Percentiles rank a stretch among this genome's conserved stretches.
These are phyloP conservation scores for Pararge aegeria DNA, from an alignment of 1,140 invertebrate genomes.

Conservation along the genomic window DNA sequence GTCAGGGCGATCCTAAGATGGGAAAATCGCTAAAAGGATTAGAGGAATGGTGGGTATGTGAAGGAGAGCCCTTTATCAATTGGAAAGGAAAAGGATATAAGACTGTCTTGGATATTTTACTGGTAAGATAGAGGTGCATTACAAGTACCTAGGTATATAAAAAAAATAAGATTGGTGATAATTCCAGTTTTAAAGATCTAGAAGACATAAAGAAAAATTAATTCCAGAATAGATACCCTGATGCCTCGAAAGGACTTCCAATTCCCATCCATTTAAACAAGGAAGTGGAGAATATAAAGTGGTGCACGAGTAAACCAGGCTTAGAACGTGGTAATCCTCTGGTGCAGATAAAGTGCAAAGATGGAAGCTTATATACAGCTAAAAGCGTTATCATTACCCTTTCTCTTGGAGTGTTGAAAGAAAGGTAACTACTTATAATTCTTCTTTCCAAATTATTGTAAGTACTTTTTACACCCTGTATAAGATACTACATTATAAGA, in stretches of 20 bases:
- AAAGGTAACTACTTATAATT: constrained; percentile 54
- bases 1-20: constrained; percentile 44
- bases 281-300: constrained; percentile 68
- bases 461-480: too few relatives aligned
- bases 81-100: constrained; percentile 71
- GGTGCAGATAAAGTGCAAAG: constrained; percentile 80
- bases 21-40: constrained; percentile 66
- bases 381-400: constrained; percentile 86
- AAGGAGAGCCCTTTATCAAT: constrained; percentile 66
- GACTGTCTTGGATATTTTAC: constrained; percentile 63
- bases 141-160: too few relatives aligned
- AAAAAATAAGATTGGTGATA: too few relatives aligned
- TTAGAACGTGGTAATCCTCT: constrained; percentile 45
- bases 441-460: constrained; percentile 1
- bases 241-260: constrained; percentile 57
- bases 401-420: constrained; percentile 86
- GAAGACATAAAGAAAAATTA: neutral
- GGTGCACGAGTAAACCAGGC: constrained; percentile 45
- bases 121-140: constrained; percentile 56
- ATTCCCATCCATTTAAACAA: constrained; percentile 68
- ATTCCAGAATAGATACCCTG: constrained; percentile 67
- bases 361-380: constrained; percentile 80
- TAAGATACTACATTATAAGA: too few relatives aligned
- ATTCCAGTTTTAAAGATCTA: neutral
- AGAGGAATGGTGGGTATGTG: constrained; percentile 52